phyloP scores from a whole-genome alignment of 1,140 invertebrate genomes.

The Formica exsecta region DNA sequence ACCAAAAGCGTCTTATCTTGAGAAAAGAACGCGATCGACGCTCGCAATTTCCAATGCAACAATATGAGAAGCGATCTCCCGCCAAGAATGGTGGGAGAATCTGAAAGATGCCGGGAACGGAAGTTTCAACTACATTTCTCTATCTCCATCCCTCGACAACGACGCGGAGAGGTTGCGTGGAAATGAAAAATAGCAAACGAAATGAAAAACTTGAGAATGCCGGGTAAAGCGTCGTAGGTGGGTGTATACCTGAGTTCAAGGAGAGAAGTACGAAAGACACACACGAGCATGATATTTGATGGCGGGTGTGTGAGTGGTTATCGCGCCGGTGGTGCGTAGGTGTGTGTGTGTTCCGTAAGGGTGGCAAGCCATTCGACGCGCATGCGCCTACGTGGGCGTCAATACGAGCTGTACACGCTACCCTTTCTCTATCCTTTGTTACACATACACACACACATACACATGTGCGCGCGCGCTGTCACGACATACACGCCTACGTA shows the following conservation, averaged over 20 bases:
- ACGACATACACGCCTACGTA: conserved; percentile 30
- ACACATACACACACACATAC: conserved; percentile 71
- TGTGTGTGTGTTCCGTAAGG: conserved; percentile 64
- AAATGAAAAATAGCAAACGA: conserved; percentile 76
- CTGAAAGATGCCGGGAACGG: conserved; percentile 33
- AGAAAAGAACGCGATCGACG: conserved; percentile 24
- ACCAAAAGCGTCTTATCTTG: not conserved
- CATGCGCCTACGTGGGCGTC: conserved; percentile 83
- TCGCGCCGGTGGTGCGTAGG: conserved; percentile 32
- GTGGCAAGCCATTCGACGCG: conserved; percentile 72
- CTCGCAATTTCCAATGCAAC: conserved; percentile 38
- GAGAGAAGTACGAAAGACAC: conserved; percentile 57
- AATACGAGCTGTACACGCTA: conserved; percentile 82
- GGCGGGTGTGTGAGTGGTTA: conserved; percentile 30
- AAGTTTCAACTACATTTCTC: conserved; percentile 41
- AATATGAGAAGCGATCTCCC: conserved; percentile 32
- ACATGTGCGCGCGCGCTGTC: conserved; percentile 21
- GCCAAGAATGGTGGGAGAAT: not conserved
- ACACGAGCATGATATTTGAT: conserved; percentile 48
- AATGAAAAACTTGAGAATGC: conserved; percentile 78
- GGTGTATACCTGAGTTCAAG: conserved; percentile 45
- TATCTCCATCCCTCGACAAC: not conserved
- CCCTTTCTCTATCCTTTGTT: conserved; percentile 82
- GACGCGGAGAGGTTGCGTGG: conserved; percentile 46
- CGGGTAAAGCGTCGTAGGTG: conserved; percentile 43